A percentile compares a stretch with the other conserved stretches of the same genome.
Evolutionary conservation across 2,888 invertebrate genomes (phyloP).

Genomic region (Leistus spinibarbis): DNA sequence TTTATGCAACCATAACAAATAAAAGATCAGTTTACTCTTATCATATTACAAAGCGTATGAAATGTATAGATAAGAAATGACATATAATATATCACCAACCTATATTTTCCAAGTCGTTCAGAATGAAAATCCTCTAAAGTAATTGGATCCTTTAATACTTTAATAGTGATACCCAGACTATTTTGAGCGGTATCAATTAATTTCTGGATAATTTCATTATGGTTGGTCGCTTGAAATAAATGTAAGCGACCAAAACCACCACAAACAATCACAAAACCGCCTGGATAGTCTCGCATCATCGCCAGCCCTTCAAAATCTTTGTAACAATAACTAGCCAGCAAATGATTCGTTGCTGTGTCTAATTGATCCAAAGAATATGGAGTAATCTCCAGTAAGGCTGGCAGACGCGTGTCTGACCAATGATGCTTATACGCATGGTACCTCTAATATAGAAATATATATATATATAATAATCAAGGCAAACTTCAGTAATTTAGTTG

Average conservation of each 20-base stretch:
- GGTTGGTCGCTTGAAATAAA: constrained; percentile 84
- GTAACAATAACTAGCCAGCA: constrained; percentile 83
- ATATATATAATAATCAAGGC: neutral
- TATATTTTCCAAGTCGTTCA: constrained; percentile 90
- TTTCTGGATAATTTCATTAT: constrained; percentile 85
- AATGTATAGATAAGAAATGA: too few species aligned
- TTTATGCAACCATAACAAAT: neutral
- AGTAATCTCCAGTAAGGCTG: constrained; percentile 89
- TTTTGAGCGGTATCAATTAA: constrained; percentile 82
- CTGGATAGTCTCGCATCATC: constrained; percentile 86
- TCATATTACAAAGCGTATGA: neutral
- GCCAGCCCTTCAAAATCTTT: constrained; percentile 84
- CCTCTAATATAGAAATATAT: constrained; percentile 48
- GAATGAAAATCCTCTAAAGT: constrained; percentile 85
- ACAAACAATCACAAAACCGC: constrained; percentile 89
- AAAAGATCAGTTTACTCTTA: neutral
- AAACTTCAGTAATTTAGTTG: neutral
- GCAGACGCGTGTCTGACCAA: constrained; percentile 92
- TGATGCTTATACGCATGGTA: constrained; percentile 94
- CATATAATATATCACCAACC: constrained; percentile 59
- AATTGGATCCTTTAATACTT: constrained; percentile 81
- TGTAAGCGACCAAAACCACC: constrained; percentile 92
- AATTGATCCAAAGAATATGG: constrained; percentile 90
- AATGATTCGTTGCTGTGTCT: constrained; percentile 82
- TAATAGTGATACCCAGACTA: constrained; percentile 82